phyloP scores from a whole-genome alignment of 2,888 invertebrate species.

The Folsomia candida region DNA sequence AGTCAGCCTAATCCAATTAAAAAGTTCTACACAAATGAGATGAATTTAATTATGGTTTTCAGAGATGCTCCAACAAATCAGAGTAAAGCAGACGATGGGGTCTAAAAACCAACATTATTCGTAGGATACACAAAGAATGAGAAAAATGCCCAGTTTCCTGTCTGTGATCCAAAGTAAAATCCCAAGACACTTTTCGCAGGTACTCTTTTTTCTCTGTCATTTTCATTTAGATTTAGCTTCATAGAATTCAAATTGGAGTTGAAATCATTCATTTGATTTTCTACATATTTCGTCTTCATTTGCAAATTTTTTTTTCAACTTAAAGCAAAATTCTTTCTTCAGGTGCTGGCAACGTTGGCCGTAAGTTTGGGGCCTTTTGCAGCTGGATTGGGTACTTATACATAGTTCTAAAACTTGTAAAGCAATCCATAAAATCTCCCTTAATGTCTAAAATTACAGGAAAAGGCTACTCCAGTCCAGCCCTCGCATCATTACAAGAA shows the following conservation, averaged over 20 bases:
- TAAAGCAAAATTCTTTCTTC: no score
- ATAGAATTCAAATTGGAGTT: no score
- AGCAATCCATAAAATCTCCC: no score
- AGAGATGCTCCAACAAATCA: neutral
- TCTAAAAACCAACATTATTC: no score
- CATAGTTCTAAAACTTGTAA: no score
- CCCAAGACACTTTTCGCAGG: constrained; percentile 50
- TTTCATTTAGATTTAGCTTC: no score
- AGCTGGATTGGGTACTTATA: constrained; percentile 71
- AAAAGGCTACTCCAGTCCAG: constrained; percentile 79
- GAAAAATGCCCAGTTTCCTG: constrained; percentile 50
- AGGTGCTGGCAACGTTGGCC: constrained; percentile 75
- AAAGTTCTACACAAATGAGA: neutral
- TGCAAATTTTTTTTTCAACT: no score
- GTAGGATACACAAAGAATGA: no score
- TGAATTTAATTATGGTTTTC: neutral
- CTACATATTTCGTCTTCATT: constrained; percentile 21
- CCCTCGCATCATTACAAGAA: constrained; percentile 72
- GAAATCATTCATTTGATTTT: neutral
- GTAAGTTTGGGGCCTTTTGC: constrained; percentile 76
- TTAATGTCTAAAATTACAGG: no score
- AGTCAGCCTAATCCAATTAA: neutral
- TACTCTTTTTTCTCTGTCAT: no score
- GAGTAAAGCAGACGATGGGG: neutral
- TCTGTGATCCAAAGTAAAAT: constrained; percentile 50